Percentiles rank a stretch among this genome's conserved stretches.
These are phyloP conservation scores for Drosophila melanocephala DNA, from an alignment of 2,888 invertebrate species.

Conservation along the genomic window DNA sequence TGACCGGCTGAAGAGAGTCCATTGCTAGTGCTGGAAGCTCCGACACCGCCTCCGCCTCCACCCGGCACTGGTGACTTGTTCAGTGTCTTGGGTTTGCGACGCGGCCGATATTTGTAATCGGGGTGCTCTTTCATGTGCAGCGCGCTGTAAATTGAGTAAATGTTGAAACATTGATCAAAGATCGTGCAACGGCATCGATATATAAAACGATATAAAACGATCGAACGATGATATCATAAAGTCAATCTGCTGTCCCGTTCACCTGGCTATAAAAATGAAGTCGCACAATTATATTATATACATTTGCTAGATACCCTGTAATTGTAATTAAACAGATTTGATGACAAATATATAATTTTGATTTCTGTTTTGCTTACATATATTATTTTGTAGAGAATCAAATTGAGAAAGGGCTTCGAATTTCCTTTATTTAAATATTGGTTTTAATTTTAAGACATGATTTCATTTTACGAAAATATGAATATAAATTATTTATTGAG, in stretches of 20 bases:
- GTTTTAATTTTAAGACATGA: background rate
- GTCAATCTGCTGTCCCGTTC: slow-evolving; percentile 38
- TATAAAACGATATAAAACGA: slow-evolving; percentile 53
- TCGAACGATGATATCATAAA: slow-evolving; percentile 66
- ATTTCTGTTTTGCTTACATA: background rate
- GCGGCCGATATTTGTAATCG: slow-evolving; percentile 95
- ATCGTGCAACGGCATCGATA: slow-evolving; percentile 53
- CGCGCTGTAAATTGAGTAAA: slow-evolving; percentile 88
- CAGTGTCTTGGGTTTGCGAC: slow-evolving; percentile 94
- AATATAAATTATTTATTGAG: background rate
- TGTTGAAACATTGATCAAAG: slow-evolving; percentile 69
- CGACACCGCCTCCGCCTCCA: slow-evolving; percentile 35
- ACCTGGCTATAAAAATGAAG: slow-evolving; percentile 33
- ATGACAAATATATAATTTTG: background rate
- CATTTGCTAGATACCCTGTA: slow-evolving; percentile 25
- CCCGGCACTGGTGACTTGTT: slow-evolving; percentile 87
- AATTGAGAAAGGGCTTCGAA: background rate
- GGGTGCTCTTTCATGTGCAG: slow-evolving; percentile 97
- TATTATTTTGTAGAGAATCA: background rate
- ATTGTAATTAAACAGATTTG: background rate
- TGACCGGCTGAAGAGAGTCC: slow-evolving; percentile 33
- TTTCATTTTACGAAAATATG: background rate
- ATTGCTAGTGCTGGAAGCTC: slow-evolving; percentile 8
- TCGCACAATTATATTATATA: background rate
- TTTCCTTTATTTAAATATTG: background rate